These are phyloP conservation scores for Darevskia nairensis DNA, from an alignment of 2,797 vertebrate genomes.

Conservation along the genomic window DNA sequence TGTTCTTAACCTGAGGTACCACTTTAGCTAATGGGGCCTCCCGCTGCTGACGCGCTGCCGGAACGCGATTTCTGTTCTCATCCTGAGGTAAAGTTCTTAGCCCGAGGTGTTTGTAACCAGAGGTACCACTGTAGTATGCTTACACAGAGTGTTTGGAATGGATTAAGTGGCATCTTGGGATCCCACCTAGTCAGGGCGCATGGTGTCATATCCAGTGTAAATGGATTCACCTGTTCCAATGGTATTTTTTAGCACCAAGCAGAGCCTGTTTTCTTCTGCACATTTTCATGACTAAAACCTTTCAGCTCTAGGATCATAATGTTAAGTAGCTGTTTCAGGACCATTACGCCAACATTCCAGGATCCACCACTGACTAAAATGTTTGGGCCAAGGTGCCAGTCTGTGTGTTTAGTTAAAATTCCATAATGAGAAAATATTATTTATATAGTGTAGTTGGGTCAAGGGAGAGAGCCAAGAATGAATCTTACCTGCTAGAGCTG, in stretches of 20 bases:
- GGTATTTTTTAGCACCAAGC: neutral
- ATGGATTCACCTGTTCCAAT: neutral
- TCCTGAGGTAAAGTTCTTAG: too few relatives aligned
- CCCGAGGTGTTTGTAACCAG: too few relatives aligned
- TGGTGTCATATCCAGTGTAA: too few relatives aligned
- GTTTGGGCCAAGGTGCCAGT: neutral
- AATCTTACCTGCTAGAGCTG: too few relatives aligned
- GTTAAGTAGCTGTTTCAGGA: neutral
- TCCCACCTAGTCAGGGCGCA: too few relatives aligned
- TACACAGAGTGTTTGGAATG: too few relatives aligned
- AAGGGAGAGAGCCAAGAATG: neutral
- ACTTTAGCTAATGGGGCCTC: too few relatives aligned
- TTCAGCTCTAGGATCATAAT: neutral
- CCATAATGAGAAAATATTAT: neutral
- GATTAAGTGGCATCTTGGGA: neutral
- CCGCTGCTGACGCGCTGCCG: rapidly evolving
- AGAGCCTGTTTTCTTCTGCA: neutral
- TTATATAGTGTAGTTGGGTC: neutral
- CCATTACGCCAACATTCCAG: neutral
- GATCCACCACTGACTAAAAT: neutral
- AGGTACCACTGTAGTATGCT: too few relatives aligned
- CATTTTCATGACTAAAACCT: neutral
- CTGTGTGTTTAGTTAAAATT: neutral
- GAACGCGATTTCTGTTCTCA: too few relatives aligned
- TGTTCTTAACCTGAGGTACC: too few relatives aligned